Percentiles rank a stretch among this genome's conserved stretches.
These are phyloP conservation scores for Nestor notabilis DNA, from an alignment of 2,113 vertebrate genomes.

Conservation along the genomic window DNA sequence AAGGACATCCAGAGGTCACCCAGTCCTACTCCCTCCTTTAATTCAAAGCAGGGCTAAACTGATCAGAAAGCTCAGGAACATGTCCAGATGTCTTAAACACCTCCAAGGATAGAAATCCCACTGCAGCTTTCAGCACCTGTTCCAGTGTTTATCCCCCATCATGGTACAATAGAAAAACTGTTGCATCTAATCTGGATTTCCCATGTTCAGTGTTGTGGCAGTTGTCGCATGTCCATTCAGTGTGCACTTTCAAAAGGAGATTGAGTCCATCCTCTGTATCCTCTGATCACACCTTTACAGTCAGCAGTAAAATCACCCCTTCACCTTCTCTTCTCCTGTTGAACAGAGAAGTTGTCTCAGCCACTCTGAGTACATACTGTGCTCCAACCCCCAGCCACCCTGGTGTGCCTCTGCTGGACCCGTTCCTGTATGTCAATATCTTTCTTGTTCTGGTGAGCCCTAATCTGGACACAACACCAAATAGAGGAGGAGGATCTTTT, in stretches of 20 bases:
- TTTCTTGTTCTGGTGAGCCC: not conserved
- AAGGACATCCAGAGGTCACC: not conserved
- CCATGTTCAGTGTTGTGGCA: not conserved
- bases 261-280: not conserved
- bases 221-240: not conserved
- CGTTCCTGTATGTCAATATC: accelerated
- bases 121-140: not conserved
- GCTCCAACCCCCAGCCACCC: not conserved
- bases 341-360: not conserved
- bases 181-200: not conserved
- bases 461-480: not conserved
- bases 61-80: not conserved
- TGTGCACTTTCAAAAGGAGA: not conserved
- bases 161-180: not conserved
- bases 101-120: not conserved
- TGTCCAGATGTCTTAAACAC: not conserved
- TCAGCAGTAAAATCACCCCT: not conserved
- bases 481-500: not conserved
- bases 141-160: not conserved
- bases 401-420: not conserved
- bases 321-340: not conserved
- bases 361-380: not conserved
- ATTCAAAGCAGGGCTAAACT: not conserved
- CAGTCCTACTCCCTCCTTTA: not conserved
- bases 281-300: not conserved